These are phyloP conservation scores for Chrysolina americana DNA, from an alignment of 2,888 invertebrate species.

Conservation along the genomic window DNA sequence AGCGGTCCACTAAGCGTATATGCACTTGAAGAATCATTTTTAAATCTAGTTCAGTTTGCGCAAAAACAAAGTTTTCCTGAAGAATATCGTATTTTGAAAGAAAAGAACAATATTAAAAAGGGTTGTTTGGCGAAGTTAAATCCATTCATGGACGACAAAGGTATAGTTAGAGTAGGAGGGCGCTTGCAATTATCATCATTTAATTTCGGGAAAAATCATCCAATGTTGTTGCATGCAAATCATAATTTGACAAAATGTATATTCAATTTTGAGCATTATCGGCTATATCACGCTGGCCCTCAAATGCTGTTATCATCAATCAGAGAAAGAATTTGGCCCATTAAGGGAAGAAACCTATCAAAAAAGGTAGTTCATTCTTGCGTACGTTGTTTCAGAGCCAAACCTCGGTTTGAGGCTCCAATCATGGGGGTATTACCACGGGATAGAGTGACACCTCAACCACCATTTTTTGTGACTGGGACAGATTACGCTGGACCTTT, in stretches of 20 bases:
- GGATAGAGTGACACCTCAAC: conserved; percentile 11
- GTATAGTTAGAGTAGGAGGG: background rate
- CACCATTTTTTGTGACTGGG: conserved; percentile 17
- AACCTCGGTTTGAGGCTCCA: conserved; percentile 12
- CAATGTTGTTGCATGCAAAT: background rate
- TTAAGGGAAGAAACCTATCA: conserved; percentile 24
- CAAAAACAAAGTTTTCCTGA: conserved; percentile 13
- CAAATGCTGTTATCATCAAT: conserved; percentile 2
- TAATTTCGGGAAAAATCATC: background rate
- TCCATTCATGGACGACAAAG: conserved; percentile 9
- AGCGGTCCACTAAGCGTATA: background rate
- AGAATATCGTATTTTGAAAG: background rate
- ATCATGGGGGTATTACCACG: conserved; percentile 14
- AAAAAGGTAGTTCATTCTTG: conserved; percentile 21
- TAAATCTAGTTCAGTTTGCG: background rate
- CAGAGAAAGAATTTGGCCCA: conserved; percentile 24
- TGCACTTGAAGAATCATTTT: background rate
- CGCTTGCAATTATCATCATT: background rate
- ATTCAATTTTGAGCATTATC: conserved; percentile 16
- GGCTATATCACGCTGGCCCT: conserved; percentile 17
- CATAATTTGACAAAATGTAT: conserved; percentile 6
- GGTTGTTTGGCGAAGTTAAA: background rate
- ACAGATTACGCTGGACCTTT: conserved; percentile 45
- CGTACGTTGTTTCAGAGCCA: conserved; percentile 13
- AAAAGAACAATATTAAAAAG: background rate